Evolutionary conservation across 2,113 vertebrate genomes (phyloP).

Genomic region (Chionomys nivalis): DNA sequence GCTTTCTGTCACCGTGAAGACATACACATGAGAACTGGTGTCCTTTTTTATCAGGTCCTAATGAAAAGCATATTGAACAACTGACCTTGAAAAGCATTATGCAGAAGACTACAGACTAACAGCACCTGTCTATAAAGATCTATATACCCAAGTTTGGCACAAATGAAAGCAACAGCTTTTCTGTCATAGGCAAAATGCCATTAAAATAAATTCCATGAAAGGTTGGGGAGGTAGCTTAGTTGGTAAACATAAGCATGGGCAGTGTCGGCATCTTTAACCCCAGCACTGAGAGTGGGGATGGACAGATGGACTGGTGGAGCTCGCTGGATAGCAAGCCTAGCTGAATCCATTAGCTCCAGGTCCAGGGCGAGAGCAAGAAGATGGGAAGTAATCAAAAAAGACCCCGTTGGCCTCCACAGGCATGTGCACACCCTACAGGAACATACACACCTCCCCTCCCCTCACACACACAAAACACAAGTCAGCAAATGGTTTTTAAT

Average conservation of each 20-base stretch:
- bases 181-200: not conserved
- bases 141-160: not conserved
- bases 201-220: not conserved
- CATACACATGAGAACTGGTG: slow-evolving; percentile 98
- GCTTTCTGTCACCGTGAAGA: slow-evolving; percentile 98
- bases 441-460: not conserved
- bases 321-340: not conserved
- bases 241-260: not conserved
- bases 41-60: slow-evolving; percentile 96
- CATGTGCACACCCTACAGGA: not conserved
- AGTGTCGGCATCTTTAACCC: not conserved
- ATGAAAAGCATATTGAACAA: slow-evolving; percentile 18
- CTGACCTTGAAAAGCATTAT: not conserved
- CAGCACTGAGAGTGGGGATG: not conserved
- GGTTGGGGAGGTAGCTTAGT: not conserved
- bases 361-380: not conserved
- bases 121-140: not conserved
- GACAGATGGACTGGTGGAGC: not conserved
- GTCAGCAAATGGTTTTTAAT: not conserved
- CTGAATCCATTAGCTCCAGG: not conserved
- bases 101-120: not conserved
- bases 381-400: not conserved
- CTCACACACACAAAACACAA: not conserved
- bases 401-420: not conserved
- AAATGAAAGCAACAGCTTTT: not conserved